These are phyloP conservation scores for Andrena camellia DNA, from an alignment of 2,888 invertebrate genomes.

Conservation along the genomic window DNA sequence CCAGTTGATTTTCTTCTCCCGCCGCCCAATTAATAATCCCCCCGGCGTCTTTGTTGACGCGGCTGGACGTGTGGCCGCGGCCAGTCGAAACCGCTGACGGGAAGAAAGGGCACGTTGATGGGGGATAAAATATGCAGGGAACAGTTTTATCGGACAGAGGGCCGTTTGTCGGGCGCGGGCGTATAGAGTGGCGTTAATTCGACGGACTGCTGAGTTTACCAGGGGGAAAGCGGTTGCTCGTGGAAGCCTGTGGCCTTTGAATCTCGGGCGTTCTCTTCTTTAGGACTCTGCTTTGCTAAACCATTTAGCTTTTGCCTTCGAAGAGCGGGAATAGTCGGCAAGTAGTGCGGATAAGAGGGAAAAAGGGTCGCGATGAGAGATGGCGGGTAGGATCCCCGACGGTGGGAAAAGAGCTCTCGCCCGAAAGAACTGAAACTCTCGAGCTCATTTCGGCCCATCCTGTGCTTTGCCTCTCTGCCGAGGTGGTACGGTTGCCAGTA, in stretches of 20 bases:
- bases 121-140: conserved; percentile 15
- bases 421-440: conserved; percentile 57
- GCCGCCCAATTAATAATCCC: conserved; percentile 26
- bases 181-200: conserved; percentile 28
- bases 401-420: conserved; percentile 50
- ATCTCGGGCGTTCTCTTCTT: conserved; percentile 37
- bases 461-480: conserved; percentile 23
- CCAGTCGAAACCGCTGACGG: neutral
- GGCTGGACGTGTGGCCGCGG: neutral
- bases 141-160: conserved; percentile 25
- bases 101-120: neutral
- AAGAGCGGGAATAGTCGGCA: conserved; percentile 27
- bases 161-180: conserved; percentile 1
- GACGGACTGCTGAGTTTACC: conserved; percentile 29
- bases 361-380: conserved; percentile 33
- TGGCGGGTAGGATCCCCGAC: conserved; percentile 26
- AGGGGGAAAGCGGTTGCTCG: conserved; percentile 17
- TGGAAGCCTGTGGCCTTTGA: conserved; percentile 44
- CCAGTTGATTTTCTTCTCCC: conserved; percentile 53
- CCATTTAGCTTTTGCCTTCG: conserved; percentile 69
- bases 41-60: neutral
- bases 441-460: conserved; percentile 64
- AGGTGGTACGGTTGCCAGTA: conserved; percentile 24
- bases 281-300: conserved; percentile 60
- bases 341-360: conserved; percentile 13